Base-by-base conservation (phyloP, 2,888 invertebrate species). In the Mimumesa dahlbomi region DNA sequence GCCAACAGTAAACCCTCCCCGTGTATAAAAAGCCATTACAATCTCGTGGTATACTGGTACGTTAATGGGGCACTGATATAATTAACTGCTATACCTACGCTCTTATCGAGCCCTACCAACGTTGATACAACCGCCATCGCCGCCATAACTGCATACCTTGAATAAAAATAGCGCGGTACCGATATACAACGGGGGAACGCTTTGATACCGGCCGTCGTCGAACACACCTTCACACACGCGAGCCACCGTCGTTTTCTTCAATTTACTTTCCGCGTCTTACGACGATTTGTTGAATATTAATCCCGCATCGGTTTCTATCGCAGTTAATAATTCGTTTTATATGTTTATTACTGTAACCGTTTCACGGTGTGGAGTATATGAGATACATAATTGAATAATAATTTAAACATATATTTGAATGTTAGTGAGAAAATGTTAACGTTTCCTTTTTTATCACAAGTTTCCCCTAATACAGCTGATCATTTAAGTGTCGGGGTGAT, bases 51-150 rank as follows among this genome's bases (percentile, higher is more conserved):
- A 73, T 80, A 77, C 77, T 62, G 75, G 75, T 83, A 81, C 77
- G 83, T 77, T 83, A 82, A 83, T 83, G 78, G 82, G 72, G 63
- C 77, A 77, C 75, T 84, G 82, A 84, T 84, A 83, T 81, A 83
- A 84, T 84, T 84, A 84, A 84, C 84, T 75, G 53, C 68, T 70
- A 77, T 80, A 80, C 80, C 65, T 65, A 72, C 65, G 79, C 80
- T 82, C 80, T 82, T 80, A 82, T 80, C 80, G 82, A 75, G 62
- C 68, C 65, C 59, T 74, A 42, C 46, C 71, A 59, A 62, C 74
- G 63, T 63, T 21, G 58, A 40, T 38, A 48, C 29, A 42, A 38
- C 22, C 38, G 58, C 43, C 62, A 49, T 18, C 54, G 46, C 36
- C 50, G 42, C 25, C 58, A 40, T 50, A 40, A 64, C 59, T 53